Conservation (phyloP, 1,140 invertebrate species). For the Calephelis nemesis region DNA sequence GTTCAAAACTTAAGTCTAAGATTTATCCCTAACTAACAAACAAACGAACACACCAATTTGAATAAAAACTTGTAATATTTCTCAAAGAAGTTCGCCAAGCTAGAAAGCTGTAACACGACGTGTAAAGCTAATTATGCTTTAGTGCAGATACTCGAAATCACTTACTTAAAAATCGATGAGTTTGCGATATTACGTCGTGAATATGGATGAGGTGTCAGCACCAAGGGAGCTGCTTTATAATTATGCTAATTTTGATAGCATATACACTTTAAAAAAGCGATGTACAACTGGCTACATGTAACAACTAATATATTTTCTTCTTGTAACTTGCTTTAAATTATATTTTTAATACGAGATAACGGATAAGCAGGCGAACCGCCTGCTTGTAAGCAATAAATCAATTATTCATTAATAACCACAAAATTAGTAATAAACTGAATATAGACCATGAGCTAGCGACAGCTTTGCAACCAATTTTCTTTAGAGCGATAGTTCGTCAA, state of each 20-base stretch:
- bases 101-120: neutral
- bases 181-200: neutral
- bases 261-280: neutral
- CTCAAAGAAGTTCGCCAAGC: no score
- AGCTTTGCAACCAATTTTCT: no score
- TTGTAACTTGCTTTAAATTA: neutral
- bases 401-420: no score
- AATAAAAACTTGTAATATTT: no score
- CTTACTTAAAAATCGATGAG: conserved; percentile 17
- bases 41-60: no score
- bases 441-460: no score
- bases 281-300: neutral
- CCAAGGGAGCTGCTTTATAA: conserved; percentile 3
- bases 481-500: no score
- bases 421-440: no score
- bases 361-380: no score
- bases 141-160: neutral
- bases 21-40: no score
- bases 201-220: conserved; percentile 18
- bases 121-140: neutral
- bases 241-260: conserved; percentile 6
- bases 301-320: neutral
- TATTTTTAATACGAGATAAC: neutral
- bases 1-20: no score
- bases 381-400: no score